These are phyloP conservation scores for Acipenser oxyrinchus DNA, from an alignment of 2,797 vertebrate species.

Conservation along the genomic window DNA sequence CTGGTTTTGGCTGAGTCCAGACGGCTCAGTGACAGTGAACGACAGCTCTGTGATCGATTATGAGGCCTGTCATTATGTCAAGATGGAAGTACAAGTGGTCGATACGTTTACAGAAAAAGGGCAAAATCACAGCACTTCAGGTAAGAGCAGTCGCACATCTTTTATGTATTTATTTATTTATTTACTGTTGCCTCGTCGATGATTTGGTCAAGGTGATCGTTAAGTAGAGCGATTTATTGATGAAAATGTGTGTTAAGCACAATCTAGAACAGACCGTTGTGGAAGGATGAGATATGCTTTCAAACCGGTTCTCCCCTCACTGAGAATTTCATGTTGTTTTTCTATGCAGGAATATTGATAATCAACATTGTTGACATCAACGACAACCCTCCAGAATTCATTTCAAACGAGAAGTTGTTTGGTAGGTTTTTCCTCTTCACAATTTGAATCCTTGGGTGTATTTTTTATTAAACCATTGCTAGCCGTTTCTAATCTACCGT, in stretches of 20 bases:
- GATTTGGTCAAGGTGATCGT: too few relatives aligned
- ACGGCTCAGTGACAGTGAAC: conserved; percentile 58
- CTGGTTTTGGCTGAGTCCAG: conserved; percentile 63
- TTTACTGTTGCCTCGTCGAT: neutral
- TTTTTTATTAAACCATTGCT: too few relatives aligned
- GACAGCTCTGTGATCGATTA: conserved; percentile 58
- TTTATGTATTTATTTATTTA: conserved; percentile 2
- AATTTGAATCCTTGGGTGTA: neutral
- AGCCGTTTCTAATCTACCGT: too few relatives aligned
- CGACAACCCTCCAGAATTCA: conserved; percentile 74
- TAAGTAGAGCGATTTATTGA: too few relatives aligned
- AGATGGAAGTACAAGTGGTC: conserved; percentile 58
- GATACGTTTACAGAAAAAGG: conserved; percentile 67
- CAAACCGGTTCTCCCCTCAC: too few relatives aligned
- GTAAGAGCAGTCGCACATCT: conserved; percentile 33
- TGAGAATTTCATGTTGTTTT: neutral
- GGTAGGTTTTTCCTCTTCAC: conserved; percentile 40
- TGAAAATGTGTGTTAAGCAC: too few relatives aligned
- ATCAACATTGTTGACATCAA: conserved; percentile 79
- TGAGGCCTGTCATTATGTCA: conserved; percentile 62
- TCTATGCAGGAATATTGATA: conserved; percentile 57
- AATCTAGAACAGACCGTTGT: too few relatives aligned
- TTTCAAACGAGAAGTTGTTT: conserved; percentile 37
- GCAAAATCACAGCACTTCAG: conserved; percentile 58
- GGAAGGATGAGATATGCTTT: too few relatives aligned